Percentiles rank a stretch among this genome's conserved stretches.
Evolutionary conservation across 2,888 invertebrate genomes (phyloP).

Genomic region (Taenaris catops): DNA sequence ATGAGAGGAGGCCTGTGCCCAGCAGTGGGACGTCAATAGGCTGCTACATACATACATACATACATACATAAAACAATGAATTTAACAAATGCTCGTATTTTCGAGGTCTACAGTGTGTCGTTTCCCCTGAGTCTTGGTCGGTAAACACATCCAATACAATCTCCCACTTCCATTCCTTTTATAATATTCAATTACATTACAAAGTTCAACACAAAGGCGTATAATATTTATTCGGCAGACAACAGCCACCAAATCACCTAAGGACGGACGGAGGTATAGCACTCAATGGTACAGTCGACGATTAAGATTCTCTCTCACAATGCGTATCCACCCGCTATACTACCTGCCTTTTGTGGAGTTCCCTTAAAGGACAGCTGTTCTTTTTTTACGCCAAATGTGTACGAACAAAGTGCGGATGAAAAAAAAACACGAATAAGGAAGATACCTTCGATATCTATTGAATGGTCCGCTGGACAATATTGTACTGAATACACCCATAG

Average conservation of each 20-base stretch:
- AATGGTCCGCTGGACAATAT: constrained; percentile 21
- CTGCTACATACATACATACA: too few relatives aligned
- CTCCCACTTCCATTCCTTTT: constrained; percentile 5
- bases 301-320: constrained; percentile 29
- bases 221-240: constrained; percentile 13
- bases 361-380: constrained; percentile 38
- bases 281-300: constrained; percentile 28
- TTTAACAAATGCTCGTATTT: too few relatives aligned
- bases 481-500: too few relatives aligned
- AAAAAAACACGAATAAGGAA: constrained; percentile 24
- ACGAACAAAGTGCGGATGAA: constrained; percentile 27
- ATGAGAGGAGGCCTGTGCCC: too few relatives aligned
- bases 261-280: constrained; percentile 21
- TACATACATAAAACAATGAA: too few relatives aligned
- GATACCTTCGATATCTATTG: constrained; percentile 28
- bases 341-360: constrained; percentile 39
- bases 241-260: constrained; percentile 6
- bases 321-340: constrained; percentile 25
- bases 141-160: not conserved
- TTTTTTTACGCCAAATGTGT: constrained; percentile 33
- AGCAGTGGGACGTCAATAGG: too few relatives aligned
- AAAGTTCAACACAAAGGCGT: constrained; percentile 5
- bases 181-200: constrained; percentile 7
- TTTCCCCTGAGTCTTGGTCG: not conserved
- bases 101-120: constrained; percentile 1